These are phyloP conservation scores for Bergia puertoricense DNA, from an alignment of 92 coral and sea anemone species.

Conservation along the genomic window DNA sequence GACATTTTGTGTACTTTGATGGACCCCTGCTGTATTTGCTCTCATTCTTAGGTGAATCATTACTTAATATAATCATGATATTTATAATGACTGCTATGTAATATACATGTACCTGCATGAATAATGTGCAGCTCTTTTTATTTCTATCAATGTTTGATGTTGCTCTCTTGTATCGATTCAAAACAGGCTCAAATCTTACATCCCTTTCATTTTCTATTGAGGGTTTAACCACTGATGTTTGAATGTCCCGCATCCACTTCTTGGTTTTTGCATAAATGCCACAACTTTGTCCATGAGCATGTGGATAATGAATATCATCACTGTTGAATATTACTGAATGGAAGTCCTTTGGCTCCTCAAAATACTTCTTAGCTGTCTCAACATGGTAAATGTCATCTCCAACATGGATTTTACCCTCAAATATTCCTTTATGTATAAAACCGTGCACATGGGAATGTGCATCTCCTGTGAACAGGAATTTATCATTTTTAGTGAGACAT, in stretches of 20 bases:
- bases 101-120: constrained; percentile 65
- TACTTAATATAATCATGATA: too few relatives aligned
- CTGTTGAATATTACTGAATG: constrained; percentile 92
- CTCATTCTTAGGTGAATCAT: too few relatives aligned
- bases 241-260: constrained; percentile 86
- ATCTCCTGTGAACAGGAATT: constrained; percentile 52
- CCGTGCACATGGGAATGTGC: constrained; percentile 81
- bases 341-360: constrained; percentile 67
- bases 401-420: constrained; percentile 90
- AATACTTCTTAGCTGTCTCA: constrained; percentile 81
- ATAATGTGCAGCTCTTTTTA: constrained; percentile 71
- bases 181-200: constrained; percentile 56
- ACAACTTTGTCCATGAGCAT: constrained; percentile 76
- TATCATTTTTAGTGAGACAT: not conserved
- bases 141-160: constrained; percentile 16
- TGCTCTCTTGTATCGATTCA: constrained; percentile 83
- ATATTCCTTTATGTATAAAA: constrained; percentile 81
- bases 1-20: too few relatives aligned
- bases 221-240: constrained; percentile 60
- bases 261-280: constrained; percentile 73
- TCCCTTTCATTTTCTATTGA: constrained; percentile 22
- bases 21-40: too few relatives aligned
- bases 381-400: constrained; percentile 83
- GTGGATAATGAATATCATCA: constrained; percentile 78
- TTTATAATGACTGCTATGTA: too few relatives aligned